A percentile compares a stretch with the other conserved stretches of the same genome.
Conservation (phyloP, 2,113 vertebrate genomes). For the Peromyscus polionotus region DNA sequence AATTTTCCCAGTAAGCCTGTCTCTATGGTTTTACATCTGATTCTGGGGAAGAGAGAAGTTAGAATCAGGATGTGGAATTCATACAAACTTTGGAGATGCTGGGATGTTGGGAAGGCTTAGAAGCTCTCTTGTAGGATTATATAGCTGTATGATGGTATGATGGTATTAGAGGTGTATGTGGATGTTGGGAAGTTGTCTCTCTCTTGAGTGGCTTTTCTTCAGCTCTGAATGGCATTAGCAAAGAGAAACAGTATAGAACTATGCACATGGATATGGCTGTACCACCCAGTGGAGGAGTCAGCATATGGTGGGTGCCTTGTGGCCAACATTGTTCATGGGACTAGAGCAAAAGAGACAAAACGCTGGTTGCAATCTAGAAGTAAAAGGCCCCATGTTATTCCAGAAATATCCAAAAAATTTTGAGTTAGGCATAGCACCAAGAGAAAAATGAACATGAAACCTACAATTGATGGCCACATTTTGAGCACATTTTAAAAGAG, state of each 20-base stretch:
- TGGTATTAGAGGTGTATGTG: background rate
- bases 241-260: background rate
- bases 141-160: background rate
- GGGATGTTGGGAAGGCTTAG: background rate
- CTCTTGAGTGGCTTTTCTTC: background rate
- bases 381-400: background rate
- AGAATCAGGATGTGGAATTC: background rate
- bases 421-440: background rate
- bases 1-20: background rate
- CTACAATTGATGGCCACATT: background rate
- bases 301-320: accelerated
- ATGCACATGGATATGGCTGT: background rate
- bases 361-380: background rate
- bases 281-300: background rate
- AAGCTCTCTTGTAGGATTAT: background rate
- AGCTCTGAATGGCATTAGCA: background rate
- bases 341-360: background rate
- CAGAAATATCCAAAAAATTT: background rate
- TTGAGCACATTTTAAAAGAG: background rate
- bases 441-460: background rate
- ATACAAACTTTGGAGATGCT: background rate
- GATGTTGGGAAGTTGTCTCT: background rate
- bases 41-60: background rate
- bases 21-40: background rate
- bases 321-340: background rate